Percentiles rank a stretch among this genome's conserved stretches.
Evolutionary conservation across 2,113 vertebrate genomes (phyloP).

Genomic region (Melanocharis versteri): DNA sequence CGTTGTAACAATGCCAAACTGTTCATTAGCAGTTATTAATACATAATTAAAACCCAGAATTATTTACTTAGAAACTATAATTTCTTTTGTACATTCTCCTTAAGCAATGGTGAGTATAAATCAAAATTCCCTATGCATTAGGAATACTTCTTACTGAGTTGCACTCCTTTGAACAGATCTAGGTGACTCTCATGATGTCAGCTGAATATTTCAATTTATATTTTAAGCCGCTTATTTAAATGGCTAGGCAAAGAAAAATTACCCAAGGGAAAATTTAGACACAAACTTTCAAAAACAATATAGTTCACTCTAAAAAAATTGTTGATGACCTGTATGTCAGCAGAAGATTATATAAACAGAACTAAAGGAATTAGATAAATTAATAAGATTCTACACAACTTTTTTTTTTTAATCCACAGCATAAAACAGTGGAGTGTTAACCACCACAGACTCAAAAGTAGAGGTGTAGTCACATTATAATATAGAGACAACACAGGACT

Average conservation of each 20-base stretch:
- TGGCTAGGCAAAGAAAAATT: neutral
- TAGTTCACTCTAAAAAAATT: neutral
- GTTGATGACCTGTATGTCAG: neutral
- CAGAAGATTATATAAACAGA: neutral
- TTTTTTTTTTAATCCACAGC: neutral
- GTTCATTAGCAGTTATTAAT: neutral
- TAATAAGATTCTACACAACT: neutral
- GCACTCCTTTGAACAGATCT: neutral
- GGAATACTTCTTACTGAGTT: neutral
- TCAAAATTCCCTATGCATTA: neutral
- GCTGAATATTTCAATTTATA: neutral
- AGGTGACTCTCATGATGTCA: neutral
- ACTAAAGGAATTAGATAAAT: neutral
- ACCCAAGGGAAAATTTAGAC: neutral
- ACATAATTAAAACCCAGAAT: neutral
- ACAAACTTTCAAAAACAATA: neutral
- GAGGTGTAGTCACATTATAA: neutral
- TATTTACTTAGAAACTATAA: neutral
- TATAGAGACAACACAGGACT: neutral
- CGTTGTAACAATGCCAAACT: neutral
- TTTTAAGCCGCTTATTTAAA: neutral
- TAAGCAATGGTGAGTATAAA: neutral
- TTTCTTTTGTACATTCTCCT: neutral
- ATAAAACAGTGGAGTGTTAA: neutral
- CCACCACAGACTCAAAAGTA: neutral